Percentiles rank a stretch among this genome's conserved stretches.
Evolutionary conservation across 2,797 vertebrate species (phyloP).

Genomic region (Ptychadena robeensis): DNA sequence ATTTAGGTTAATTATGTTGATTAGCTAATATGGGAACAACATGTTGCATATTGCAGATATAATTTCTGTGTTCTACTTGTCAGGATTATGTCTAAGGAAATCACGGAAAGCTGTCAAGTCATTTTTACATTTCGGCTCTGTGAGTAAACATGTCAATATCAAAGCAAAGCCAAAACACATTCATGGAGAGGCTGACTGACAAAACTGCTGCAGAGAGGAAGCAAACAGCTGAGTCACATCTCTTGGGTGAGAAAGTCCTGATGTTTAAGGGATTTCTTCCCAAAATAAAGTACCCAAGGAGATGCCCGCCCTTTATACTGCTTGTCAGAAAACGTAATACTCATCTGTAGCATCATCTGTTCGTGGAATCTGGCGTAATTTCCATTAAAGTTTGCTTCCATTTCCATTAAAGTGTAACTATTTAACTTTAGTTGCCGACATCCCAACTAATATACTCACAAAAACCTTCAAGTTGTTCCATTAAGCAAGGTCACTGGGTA

Average conservation of each 20-base stretch:
- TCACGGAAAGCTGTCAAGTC: neutral
- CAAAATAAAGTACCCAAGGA: too few species aligned
- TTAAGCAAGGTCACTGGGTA: too few species aligned
- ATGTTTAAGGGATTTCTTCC: neutral
- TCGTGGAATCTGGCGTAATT: too few species aligned
- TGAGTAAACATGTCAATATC: neutral
- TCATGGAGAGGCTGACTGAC: neutral
- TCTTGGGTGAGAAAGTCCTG: neutral
- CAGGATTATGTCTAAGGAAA: neutral
- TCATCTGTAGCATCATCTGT: neutral
- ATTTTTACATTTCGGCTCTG: neutral
- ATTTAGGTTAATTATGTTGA: constrained; percentile 14
- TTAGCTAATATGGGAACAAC: constrained; percentile 16
- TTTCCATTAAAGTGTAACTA: too few species aligned
- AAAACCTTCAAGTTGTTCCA: too few species aligned
- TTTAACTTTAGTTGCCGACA: too few species aligned
- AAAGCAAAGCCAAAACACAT: neutral
- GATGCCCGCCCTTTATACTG: neutral
- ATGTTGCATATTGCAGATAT: constrained; percentile 9
- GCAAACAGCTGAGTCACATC: neutral
- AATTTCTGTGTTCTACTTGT: neutral
- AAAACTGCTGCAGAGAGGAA: neutral
- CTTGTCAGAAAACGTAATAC: neutral
- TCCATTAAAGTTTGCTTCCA: too few species aligned
- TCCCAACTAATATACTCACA: too few species aligned